Evolutionary conservation across 2,888 invertebrate species (phyloP), one percentile per base, ranked within the genome.

Genomic region (Hirtodrosophila cameraria): DNA sequence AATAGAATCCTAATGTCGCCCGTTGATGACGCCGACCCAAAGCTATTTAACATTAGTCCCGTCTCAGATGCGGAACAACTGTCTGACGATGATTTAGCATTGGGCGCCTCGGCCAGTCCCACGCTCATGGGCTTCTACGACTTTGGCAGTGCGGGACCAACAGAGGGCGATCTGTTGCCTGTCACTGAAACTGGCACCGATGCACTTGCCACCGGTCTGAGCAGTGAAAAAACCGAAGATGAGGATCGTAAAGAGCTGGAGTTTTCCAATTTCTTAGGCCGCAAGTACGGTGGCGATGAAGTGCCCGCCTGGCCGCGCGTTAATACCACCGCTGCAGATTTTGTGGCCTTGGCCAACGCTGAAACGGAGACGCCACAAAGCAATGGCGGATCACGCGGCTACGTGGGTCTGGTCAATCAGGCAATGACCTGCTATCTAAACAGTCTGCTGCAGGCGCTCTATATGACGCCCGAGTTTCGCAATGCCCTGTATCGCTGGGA

Each of bases 371-470:
- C 30, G 16, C 43, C 41, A 1, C 65, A 54, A 41, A 60, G n/a
- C n/a, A n/a, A 54, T 35, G 53, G 52, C 1, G 20, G 49, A 11
- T 48, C 71, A 1, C 66, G 71, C 4, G 83, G 88, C 9, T 96
- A 94, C 89, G 95, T 96, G 7, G 97, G 96, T 27, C 92, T 97
- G 43, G 96, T 96, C 6, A 97, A 97, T 90, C 96, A 97, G 90
- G 97, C 97, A 1, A 97, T 97, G 97, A 97, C 97, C 0, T 97
- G 97, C 89, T 97, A 97, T 89, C 92, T 97, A 57, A 97, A 97
- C 91, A 96, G 96, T 90, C 92, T 97, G 38, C 91, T 97, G 16
- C 97, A 97, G 91, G 95, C 97, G 0, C 92, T 97, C 3, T 97
- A 93, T 88, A 97, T 97, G 96, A 97, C 97, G 1, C 97, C 97